These are phyloP conservation scores for Centrocercus urophasianus DNA, from an alignment of 2,113 vertebrate species.

Conservation along the genomic window DNA sequence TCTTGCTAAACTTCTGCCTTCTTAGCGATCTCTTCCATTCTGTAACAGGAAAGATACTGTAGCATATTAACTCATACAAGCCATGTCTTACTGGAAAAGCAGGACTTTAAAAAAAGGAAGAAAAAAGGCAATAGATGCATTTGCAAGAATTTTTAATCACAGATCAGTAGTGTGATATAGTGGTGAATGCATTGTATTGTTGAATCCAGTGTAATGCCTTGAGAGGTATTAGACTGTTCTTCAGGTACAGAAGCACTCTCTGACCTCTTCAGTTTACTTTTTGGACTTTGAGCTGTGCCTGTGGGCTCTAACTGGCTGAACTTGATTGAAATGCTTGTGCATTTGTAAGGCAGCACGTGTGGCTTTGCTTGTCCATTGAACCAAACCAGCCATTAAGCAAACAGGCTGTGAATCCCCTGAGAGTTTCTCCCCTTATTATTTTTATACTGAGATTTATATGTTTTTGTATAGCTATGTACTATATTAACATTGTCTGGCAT, in stretches of 20 bases:
- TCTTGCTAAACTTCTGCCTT: background rate
- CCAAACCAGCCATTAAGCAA: constrained; percentile 5
- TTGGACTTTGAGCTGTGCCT: constrained; percentile 12
- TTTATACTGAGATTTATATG: background rate
- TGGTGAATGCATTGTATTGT: background rate
- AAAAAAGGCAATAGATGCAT: background rate
- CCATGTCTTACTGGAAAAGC: background rate
- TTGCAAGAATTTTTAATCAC: background rate
- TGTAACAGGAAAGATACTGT: background rate
- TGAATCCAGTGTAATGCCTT: background rate
- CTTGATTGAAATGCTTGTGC: background rate
- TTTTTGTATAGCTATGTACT: background rate
- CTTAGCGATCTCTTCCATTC: background rate
- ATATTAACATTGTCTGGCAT: background rate
- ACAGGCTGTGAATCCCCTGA: background rate
- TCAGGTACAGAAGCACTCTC: background rate
- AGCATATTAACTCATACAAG: background rate
- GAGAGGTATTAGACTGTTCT: background rate
- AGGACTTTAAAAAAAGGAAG: background rate
- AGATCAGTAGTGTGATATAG: background rate
- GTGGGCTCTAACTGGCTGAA: background rate
- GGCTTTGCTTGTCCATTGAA: constrained; percentile 3
- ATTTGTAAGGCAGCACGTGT: background rate
- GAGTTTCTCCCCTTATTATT: background rate
- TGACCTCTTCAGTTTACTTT: background rate